Percentiles rank a stretch among this genome's conserved stretches.
Evolutionary conservation across 2,888 invertebrate species (phyloP).

Genomic region (Linnaemya vulpina): DNA sequence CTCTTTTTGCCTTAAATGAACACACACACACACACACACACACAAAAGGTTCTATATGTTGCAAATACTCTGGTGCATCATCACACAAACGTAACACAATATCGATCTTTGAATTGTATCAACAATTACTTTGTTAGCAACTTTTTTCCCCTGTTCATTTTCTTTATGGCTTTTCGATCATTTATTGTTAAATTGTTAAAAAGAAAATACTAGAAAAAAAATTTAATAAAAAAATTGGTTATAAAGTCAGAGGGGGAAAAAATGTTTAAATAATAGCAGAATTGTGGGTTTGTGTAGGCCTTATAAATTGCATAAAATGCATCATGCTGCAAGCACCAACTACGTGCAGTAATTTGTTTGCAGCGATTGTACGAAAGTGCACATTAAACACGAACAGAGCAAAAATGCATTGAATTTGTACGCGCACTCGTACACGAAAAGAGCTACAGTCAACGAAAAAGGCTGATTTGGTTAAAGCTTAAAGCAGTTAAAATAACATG

Average conservation of each 20-base stretch:
- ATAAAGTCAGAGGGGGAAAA: slow-evolving; percentile 4
- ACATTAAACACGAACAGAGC: neutral
- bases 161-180: slow-evolving; percentile 51
- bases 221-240: slow-evolving; percentile 50
- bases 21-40: too few species aligned
- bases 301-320: slow-evolving; percentile 61
- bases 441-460: neutral
- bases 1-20: slow-evolving; percentile 31
- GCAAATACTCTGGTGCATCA: slow-evolving; percentile 23
- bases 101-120: slow-evolving; percentile 70
- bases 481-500: neutral
- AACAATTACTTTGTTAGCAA: slow-evolving; percentile 61
- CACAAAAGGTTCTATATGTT: slow-evolving; percentile 65
- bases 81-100: slow-evolving; percentile 22
- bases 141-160: slow-evolving; percentile 8
- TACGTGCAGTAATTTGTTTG: slow-evolving; percentile 75
- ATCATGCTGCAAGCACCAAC: slow-evolving; percentile 71
- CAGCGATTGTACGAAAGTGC: slow-evolving; percentile 29
- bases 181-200: slow-evolving; percentile 67
- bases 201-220: slow-evolving; percentile 36
- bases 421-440: too few species aligned
- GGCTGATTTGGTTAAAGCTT: neutral
- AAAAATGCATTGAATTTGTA: slow-evolving; percentile 29
- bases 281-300: slow-evolving; percentile 65
- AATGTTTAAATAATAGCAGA: slow-evolving; percentile 36